Evolutionary conservation across 2,888 invertebrate species (phyloP).

Genomic region (Cepaea hortensis): DNA sequence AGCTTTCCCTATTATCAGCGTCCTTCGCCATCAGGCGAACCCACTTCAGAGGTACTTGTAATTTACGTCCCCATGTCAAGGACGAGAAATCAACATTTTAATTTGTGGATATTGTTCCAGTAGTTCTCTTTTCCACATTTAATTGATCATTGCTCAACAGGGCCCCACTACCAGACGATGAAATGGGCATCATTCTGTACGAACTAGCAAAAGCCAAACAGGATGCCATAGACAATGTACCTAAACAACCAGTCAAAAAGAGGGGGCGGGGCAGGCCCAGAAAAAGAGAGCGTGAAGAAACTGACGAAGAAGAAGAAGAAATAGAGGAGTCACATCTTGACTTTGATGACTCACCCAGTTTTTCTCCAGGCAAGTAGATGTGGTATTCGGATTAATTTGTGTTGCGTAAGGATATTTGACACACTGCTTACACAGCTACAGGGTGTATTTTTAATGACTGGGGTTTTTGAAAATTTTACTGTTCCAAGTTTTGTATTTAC

Average conservation of each 20-base stretch:
- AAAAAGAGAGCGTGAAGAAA: constrained; percentile 33
- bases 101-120: too few relatives aligned
- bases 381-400: neutral
- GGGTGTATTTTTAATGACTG: too few relatives aligned
- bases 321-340: constrained; percentile 35
- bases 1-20: too few relatives aligned
- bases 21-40: too few relatives aligned
- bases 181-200: constrained; percentile 48
- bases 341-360: constrained; percentile 39
- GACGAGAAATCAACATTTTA: too few relatives aligned
- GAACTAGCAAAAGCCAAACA: constrained; percentile 46
- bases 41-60: too few relatives aligned
- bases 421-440: too few relatives aligned
- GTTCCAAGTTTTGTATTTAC: neutral
- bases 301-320: constrained; percentile 36
- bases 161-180: constrained; percentile 44
- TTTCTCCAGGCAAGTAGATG: constrained; percentile 23
- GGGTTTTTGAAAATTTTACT: neutral
- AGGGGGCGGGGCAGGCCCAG: constrained; percentile 42
- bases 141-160: constrained; percentile 11
- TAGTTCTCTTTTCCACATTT: too few relatives aligned
- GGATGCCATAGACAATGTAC: constrained; percentile 39
- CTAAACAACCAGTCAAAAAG: constrained; percentile 27
- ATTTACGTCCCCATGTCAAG: too few relatives aligned
- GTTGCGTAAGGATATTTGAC: neutral